These are phyloP conservation scores for Seladonia tumulorum DNA, from an alignment of 2,888 invertebrate species.

Conservation along the genomic window DNA sequence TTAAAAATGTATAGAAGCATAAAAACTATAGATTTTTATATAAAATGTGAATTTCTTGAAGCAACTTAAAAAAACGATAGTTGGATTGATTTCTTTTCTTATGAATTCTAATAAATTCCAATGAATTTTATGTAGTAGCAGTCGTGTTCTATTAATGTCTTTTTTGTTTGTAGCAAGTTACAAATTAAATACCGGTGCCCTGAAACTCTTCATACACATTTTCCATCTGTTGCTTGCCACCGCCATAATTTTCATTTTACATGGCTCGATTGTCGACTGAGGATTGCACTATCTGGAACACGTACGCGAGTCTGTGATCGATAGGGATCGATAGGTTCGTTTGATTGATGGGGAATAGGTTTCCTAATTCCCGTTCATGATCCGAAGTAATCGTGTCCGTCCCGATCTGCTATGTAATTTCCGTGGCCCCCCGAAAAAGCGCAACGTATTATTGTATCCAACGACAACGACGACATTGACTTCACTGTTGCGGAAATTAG, in stretches of 20 bases:
- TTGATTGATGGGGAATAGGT: constrained; percentile 26
- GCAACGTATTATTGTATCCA: constrained; percentile 61
- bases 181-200: background rate
- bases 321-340: constrained; percentile 46
- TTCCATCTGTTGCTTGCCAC: background rate
- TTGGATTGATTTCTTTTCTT: too few relatives aligned
- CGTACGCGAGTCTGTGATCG: background rate
- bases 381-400: constrained; percentile 55
- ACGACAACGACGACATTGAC: constrained; percentile 51
- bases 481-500: constrained; percentile 23
- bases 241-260: background rate
- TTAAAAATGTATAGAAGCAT: too few relatives aligned
- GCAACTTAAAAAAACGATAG: too few relatives aligned
- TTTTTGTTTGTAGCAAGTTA: too few relatives aligned
- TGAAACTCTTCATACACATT: background rate
- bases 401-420: constrained; percentile 58
- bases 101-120: too few relatives aligned
- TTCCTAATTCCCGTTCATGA: constrained; percentile 36
- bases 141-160: too few relatives aligned
- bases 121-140: too few relatives aligned
- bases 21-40: too few relatives aligned
- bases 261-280: background rate
- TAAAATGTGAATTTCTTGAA: too few relatives aligned
- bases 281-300: background rate
- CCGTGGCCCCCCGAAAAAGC: constrained; percentile 37